phyloP scores from a whole-genome alignment of 2,797 vertebrate species.

The Tragelaphus eurycerus region DNA sequence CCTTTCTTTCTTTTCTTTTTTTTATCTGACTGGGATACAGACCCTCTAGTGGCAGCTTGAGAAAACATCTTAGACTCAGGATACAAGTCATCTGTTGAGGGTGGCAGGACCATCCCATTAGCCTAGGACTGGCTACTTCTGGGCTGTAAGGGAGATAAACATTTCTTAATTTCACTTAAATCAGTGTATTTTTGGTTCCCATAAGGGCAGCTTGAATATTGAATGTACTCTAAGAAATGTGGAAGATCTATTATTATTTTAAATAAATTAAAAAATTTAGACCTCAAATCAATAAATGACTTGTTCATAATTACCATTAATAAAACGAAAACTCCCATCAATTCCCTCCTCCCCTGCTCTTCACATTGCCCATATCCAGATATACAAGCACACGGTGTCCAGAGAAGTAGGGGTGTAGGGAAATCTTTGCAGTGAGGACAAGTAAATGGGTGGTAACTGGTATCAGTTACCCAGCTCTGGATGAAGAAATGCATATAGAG shows the following conservation, averaged over 20 bases:
- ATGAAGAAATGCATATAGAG: constrained; percentile 15
- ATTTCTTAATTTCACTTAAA: neutral
- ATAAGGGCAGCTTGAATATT: neutral
- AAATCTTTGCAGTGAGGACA: neutral
- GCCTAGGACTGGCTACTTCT: neutral
- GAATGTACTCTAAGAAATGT: neutral
- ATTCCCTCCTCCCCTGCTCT: neutral
- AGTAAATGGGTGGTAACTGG: neutral
- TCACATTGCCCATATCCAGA: neutral
- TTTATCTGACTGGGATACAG: neutral
- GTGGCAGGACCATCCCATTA: neutral
- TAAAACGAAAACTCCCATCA: neutral
- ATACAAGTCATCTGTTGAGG: neutral
- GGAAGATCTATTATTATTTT: neutral
- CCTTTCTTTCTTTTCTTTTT: neutral
- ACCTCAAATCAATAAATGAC: neutral
- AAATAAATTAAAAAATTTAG: constrained; percentile 5
- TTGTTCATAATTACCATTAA: neutral
- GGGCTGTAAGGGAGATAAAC: neutral
- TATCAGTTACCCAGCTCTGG: neutral
- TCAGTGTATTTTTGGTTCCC: neutral
- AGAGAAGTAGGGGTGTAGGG: neutral
- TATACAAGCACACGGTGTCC: neutral
- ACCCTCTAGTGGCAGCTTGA: neutral
- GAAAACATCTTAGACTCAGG: neutral